Conservation (phyloP, 35 echinoderm and acorn worm genomes). For the Antedon bifida region DNA sequence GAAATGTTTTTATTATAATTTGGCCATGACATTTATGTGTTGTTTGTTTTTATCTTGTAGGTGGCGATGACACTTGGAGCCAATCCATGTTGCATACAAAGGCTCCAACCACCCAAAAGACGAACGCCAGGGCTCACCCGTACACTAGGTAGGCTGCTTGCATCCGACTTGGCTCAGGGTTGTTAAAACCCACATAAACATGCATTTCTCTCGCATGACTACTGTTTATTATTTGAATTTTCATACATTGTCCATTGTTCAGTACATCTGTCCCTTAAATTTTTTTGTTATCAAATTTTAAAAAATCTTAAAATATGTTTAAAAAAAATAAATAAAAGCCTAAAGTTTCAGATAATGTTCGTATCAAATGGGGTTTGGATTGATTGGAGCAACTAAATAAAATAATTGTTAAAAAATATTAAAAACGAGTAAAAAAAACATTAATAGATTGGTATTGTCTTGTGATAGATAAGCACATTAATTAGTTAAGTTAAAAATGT, state of each 20-base stretch:
- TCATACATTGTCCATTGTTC: background rate
- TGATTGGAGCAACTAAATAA: background rate
- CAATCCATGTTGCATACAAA: background rate
- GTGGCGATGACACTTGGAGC: background rate
- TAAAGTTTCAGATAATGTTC: background rate
- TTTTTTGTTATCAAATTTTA: background rate
- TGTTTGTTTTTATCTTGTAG: no score
- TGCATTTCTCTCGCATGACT: no score
- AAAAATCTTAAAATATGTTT: background rate
- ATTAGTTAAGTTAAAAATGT: background rate
- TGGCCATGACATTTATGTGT: no score
- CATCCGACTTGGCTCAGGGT: background rate
- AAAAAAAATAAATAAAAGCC: background rate
- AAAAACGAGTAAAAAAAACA: background rate
- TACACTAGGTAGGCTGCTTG: background rate
- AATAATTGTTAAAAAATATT: background rate
- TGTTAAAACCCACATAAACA: background rate
- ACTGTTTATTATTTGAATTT: background rate
- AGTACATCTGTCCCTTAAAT: background rate
- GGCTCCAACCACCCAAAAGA: background rate
- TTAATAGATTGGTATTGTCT: background rate
- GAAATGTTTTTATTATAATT: no score
- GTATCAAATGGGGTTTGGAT: background rate
- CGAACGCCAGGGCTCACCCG: background rate
- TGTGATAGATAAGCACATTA: background rate